Evolutionary conservation across 2,113 vertebrate species (phyloP), one percentile per base, ranked within the genome.

Genomic region (Lates calcarifer): DNA sequence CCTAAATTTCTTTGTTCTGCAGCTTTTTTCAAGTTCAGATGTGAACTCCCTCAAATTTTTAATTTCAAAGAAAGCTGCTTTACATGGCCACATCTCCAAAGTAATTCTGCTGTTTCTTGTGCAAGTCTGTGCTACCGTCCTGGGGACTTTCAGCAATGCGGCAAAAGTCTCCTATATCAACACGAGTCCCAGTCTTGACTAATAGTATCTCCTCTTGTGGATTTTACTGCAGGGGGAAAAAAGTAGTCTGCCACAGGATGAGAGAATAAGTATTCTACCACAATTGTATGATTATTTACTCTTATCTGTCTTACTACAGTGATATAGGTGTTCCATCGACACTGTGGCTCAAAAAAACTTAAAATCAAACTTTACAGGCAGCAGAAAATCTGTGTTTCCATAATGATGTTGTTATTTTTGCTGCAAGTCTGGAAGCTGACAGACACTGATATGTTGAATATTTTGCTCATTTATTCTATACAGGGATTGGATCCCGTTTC

Each of bases 161-260:
- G 31, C 64, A 63, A 15, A 68, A 33, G 61, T 47, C 66, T 69
- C 43, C 55, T 65, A 22, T 64, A 58, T 65, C 66, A 69, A 56
- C 64, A 69, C 35, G 64, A 74, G 68, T 41, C 66, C 83, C 45
- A 57, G 67, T 64, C 69, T 41, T 84, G 43, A 82, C 67, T 66
- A 85, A 83, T 77, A 76, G 58, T 41, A 13, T 20, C 65, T 72
- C 45, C 51, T 74, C 22, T 60, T 74, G 43, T 85, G 37, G 67
- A 64, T 85, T 83, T 82, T 75, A 77, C 68, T 71, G 64, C n/a
- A 67, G 24, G 69, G 51, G 51, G 22, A 47, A 79, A 28, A 82
- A 43, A 22, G 43, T 33, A 65, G 62, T 18, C 15, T 5, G 58
- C 47, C 39, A 55, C 2, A 64, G 49, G 55, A 77, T 33, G 29